These are phyloP conservation scores for Typhlichthys subterraneus DNA, from an alignment of 2,797 vertebrate species.

Conservation along the genomic window DNA sequence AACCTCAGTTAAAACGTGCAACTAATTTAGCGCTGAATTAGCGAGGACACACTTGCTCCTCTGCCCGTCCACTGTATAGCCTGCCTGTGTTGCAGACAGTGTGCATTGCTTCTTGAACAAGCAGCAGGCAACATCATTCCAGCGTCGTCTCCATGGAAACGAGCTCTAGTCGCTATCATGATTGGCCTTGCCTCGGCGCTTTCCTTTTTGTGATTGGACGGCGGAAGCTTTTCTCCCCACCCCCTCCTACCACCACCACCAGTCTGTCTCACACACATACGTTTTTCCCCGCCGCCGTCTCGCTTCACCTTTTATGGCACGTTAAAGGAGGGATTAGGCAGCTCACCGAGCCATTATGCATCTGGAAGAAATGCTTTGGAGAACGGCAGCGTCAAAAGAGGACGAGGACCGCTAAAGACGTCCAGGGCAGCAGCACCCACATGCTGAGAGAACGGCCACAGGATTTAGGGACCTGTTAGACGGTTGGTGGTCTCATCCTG, in stretches of 20 bases:
- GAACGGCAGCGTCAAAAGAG: slow-evolving; percentile 16
- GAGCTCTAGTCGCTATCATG: slow-evolving; percentile 54
- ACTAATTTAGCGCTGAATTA: slow-evolving; percentile 29
- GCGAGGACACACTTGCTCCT: slow-evolving; percentile 51
- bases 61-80: slow-evolving; percentile 55
- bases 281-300: slow-evolving; percentile 46
- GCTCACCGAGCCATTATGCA: slow-evolving; percentile 40
- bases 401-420: slow-evolving; percentile 36
- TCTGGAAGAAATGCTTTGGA: slow-evolving; percentile 49
- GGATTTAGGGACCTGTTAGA: slow-evolving; percentile 64
- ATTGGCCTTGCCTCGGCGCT: slow-evolving; percentile 75
- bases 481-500: slow-evolving; percentile 19
- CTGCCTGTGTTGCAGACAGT: slow-evolving; percentile 59
- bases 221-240: slow-evolving; percentile 58
- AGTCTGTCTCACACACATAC: slow-evolving; percentile 63
- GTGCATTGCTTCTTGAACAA: slow-evolving; percentile 73
- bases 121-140: slow-evolving; percentile 86
- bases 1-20: too few relatives aligned
- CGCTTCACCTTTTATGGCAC: slow-evolving; percentile 67
- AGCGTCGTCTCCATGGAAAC: slow-evolving; percentile 88
- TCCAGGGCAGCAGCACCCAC: slow-evolving; percentile 41
- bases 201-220: slow-evolving; percentile 78
- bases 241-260: slow-evolving; percentile 65
- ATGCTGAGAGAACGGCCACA: slow-evolving; percentile 39
- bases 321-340: slow-evolving; percentile 60